These are phyloP conservation scores for Autographa gamma DNA, from an alignment of 2,888 invertebrate genomes.

Conservation along the genomic window DNA sequence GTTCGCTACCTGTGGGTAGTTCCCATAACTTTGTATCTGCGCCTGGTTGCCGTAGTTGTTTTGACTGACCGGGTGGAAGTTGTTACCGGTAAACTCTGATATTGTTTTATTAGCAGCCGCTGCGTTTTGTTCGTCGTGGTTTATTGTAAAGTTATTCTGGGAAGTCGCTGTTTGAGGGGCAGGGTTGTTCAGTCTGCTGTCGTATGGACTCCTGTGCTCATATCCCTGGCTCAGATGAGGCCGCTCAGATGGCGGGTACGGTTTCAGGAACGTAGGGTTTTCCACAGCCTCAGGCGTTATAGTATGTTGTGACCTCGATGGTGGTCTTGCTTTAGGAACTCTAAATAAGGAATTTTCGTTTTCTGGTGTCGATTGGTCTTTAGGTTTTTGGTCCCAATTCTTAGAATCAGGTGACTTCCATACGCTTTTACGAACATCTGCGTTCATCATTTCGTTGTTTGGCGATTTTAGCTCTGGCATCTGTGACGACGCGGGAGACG, in stretches of 20 bases:
- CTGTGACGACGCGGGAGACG: constrained; percentile 79
- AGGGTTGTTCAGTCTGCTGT: constrained; percentile 71
- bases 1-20: constrained; percentile 84
- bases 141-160: constrained; percentile 82
- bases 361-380: constrained; percentile 75
- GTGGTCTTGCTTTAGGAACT: constrained; percentile 91
- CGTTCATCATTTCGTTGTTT: constrained; percentile 70
- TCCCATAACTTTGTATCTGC: constrained; percentile 83
- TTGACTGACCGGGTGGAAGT: constrained; percentile 82
- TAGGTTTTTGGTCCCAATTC: constrained; percentile 83
- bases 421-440: constrained; percentile 78
- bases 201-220: constrained; percentile 84
- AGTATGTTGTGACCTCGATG: constrained; percentile 88
- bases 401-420: constrained; percentile 87
- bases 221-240: constrained; percentile 80
- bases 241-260: constrained; percentile 89
- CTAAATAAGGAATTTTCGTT: constrained; percentile 89
- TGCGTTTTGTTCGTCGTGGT: constrained; percentile 81
- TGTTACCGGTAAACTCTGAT: constrained; percentile 79
- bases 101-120: constrained; percentile 71
- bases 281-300: constrained; percentile 86
- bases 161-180: constrained; percentile 71
- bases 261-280: constrained; percentile 90
- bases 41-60: constrained; percentile 80
- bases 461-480: constrained; percentile 82